phyloP scores from a whole-genome alignment of 2,797 vertebrate species.

The Discoglossus pictus region DNA sequence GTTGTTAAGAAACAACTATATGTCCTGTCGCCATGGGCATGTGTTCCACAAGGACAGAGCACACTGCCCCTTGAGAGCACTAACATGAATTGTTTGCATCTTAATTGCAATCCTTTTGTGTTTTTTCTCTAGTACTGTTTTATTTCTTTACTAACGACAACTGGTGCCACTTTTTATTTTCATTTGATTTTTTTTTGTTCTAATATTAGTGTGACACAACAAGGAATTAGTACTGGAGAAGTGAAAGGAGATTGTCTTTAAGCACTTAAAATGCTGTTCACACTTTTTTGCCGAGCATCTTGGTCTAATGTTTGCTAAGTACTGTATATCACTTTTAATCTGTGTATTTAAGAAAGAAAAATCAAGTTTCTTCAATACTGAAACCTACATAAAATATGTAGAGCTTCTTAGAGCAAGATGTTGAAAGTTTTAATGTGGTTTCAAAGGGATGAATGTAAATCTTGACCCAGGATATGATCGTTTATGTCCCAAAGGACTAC shows the following conservation, averaged over 20 bases:
- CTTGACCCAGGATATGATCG: conserved; percentile 73
- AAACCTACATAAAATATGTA: conserved; percentile 75
- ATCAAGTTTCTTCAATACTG: conserved; percentile 82
- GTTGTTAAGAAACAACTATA: conserved; percentile 64
- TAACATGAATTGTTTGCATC: conserved; percentile 56
- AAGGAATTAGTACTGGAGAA: conserved; percentile 71
- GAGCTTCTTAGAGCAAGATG: conserved; percentile 69
- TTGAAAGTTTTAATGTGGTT: conserved; percentile 75
- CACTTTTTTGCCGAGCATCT: conserved; percentile 79
- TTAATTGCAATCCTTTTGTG: conserved; percentile 65
- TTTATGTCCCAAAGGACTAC: conserved; percentile 74
- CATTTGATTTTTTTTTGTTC: conserved; percentile 66
- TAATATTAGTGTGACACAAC: conserved; percentile 70
- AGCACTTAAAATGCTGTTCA: conserved; percentile 83
- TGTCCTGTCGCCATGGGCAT: conserved; percentile 59
- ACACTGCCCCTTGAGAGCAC: conserved; percentile 64
- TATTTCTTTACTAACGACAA: conserved; percentile 72
- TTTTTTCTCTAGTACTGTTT: conserved; percentile 78
- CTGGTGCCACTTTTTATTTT: conserved; percentile 75
- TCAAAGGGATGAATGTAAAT: conserved; percentile 84
- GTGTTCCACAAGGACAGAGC: conserved; percentile 65
- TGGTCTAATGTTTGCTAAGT: conserved; percentile 85
- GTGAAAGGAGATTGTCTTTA: conserved; percentile 70
- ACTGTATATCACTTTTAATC: conserved; percentile 87
- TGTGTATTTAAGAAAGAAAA: conserved; percentile 66